These are phyloP conservation scores for Bombyx huttoni DNA, from an alignment of 2,888 invertebrate species.

Conservation along the genomic window DNA sequence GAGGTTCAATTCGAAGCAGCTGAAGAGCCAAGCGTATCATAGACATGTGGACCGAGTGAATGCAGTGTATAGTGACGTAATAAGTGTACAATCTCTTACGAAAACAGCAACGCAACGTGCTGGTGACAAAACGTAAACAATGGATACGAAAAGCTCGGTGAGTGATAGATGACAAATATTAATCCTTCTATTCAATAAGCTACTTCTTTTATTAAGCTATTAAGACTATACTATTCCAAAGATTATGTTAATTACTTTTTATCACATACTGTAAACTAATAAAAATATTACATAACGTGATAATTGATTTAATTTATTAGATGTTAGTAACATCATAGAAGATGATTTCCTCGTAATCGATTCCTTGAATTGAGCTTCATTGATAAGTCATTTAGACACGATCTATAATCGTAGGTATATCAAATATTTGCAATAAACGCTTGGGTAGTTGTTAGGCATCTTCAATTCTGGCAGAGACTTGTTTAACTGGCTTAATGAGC, in stretches of 20 bases:
- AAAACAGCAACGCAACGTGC: slow-evolving; percentile 30
- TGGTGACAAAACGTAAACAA: slow-evolving; percentile 39
- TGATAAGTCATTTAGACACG: too few species aligned
- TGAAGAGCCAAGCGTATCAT: slow-evolving; percentile 33
- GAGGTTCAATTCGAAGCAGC: slow-evolving; percentile 44
- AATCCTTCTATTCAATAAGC: slow-evolving; percentile 10
- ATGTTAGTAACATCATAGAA: too few species aligned
- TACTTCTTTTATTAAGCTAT: not conserved
- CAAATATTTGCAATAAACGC: too few species aligned
- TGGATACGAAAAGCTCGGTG: slow-evolving; percentile 64
- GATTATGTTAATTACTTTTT: not conserved
- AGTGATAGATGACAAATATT: slow-evolving; percentile 31
- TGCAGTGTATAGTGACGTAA: slow-evolving; percentile 66
- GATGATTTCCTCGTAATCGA: too few species aligned
- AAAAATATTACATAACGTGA: too few species aligned
- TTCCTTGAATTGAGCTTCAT: too few species aligned
- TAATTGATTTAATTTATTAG: too few species aligned
- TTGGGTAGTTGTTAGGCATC: too few species aligned
- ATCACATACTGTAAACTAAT: too few species aligned
- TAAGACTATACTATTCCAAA: not conserved
- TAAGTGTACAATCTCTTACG: slow-evolving; percentile 40
- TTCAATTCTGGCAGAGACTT: too few species aligned
- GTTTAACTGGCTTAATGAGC: too few species aligned
- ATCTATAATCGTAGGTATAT: too few species aligned
- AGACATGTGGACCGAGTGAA: slow-evolving; percentile 66